Conservation (phyloP, 2,797 vertebrate species). For the Neomorphus geoffroyi region DNA sequence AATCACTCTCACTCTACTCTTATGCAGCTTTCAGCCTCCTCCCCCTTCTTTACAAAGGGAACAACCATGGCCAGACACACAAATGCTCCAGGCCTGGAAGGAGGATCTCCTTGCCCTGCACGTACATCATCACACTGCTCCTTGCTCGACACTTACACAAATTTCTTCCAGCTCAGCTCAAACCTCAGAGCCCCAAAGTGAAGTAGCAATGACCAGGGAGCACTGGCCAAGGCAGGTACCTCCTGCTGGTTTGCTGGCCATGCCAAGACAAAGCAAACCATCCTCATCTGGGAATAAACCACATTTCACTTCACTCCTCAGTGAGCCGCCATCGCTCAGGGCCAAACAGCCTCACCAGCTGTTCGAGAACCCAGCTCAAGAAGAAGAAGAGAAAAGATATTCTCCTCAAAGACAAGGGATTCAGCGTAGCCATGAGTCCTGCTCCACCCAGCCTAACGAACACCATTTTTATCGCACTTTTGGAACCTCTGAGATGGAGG, state of each 20-base stretch:
- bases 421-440: background rate
- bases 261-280: background rate
- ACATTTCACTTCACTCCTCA: conserved; percentile 9
- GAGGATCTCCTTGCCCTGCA: background rate
- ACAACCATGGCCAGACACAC: background rate
- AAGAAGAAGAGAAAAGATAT: background rate
- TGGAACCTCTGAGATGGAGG: background rate
- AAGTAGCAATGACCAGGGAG: background rate
- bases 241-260: background rate
- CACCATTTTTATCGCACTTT: background rate
- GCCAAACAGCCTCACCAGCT: background rate
- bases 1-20: background rate
- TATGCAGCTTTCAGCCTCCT: background rate
- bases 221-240: background rate
- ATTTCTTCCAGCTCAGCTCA: background rate
- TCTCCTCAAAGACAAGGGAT: background rate
- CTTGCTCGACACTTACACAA: background rate
- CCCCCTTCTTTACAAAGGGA: background rate
- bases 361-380: background rate
- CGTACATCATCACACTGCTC: background rate
- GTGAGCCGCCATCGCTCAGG: background rate
- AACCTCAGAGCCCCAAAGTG: background rate
- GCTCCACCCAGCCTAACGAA: background rate
- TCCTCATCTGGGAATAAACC: background rate
- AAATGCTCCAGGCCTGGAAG: background rate